These are phyloP conservation scores for Psammodynastes pulverulentus DNA, from an alignment of 2,113 vertebrate species.

Conservation along the genomic window DNA sequence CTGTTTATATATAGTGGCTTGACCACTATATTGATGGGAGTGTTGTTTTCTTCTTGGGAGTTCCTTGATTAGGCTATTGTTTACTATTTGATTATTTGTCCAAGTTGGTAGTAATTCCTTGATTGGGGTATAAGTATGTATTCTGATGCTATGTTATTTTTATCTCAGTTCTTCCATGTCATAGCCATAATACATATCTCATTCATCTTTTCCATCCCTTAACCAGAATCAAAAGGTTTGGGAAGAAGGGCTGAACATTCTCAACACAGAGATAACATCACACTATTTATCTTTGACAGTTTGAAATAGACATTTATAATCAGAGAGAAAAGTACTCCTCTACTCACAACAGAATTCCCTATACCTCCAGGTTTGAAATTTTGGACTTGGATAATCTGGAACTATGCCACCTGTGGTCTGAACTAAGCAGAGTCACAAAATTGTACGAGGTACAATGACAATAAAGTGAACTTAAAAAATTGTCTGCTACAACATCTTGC, in stretches of 20 bases:
- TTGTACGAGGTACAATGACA: no score
- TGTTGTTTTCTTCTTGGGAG: background rate
- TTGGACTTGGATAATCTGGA: no score
- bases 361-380: no score
- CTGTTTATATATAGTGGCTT: background rate
- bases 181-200: background rate
- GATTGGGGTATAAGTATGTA: background rate
- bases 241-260: background rate
- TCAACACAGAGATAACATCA: background rate
- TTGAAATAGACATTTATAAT: background rate
- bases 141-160: background rate
- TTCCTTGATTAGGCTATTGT: background rate
- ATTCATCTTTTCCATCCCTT: background rate
- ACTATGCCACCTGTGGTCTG: no score
- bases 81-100: background rate
- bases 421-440: no score
- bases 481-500: no score
- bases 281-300: background rate
- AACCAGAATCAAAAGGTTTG: background rate
- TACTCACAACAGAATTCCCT: no score
- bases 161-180: background rate
- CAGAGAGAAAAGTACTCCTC: no score
- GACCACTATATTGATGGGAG: background rate
- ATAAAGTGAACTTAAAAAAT: no score
- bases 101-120: background rate